Conservation (phyloP, 2,888 invertebrate species). For the Callinectes sapidus region DNA sequence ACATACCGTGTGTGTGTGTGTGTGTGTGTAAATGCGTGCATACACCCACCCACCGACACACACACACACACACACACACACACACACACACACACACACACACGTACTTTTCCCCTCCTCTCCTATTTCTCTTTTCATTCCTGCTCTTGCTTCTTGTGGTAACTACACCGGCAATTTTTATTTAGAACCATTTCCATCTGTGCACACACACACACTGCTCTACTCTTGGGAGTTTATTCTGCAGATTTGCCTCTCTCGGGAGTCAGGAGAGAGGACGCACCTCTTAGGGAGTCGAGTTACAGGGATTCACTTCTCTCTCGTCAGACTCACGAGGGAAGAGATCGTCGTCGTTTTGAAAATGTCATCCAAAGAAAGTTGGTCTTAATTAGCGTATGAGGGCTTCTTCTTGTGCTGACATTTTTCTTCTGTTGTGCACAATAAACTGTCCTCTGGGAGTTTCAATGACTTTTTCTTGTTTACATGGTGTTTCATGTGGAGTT, state of each 20-base stretch:
- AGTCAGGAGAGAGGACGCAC: background rate
- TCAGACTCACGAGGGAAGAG: background rate
- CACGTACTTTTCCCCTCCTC: background rate
- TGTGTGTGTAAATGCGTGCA: background rate
- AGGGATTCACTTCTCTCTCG: slow-evolving; percentile 4
- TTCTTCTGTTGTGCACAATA: background rate
- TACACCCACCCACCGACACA: background rate
- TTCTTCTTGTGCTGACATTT: slow-evolving; percentile 10
- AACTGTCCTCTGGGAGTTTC: slow-evolving; percentile 14
- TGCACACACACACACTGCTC: too few species aligned
- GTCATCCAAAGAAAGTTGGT: slow-evolving; percentile 11
- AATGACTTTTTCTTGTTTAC: slow-evolving; percentile 2
- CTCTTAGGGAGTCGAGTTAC: background rate
- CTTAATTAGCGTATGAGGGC: slow-evolving; percentile 27
- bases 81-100: background rate
- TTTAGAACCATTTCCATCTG: background rate
- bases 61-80: background rate
- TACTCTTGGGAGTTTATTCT: slow-evolving; percentile 30
- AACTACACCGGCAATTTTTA: background rate
- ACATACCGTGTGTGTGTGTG: background rate
- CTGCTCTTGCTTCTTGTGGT: background rate
- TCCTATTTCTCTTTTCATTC: background rate
- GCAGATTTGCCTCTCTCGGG: slow-evolving; percentile 19
- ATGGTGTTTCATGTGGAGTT: slow-evolving; percentile 5
- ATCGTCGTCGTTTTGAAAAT: slow-evolving; percentile 10